These are phyloP conservation scores for Ctena decussata DNA, from an alignment of 2,888 invertebrate genomes.

Conservation along the genomic window DNA sequence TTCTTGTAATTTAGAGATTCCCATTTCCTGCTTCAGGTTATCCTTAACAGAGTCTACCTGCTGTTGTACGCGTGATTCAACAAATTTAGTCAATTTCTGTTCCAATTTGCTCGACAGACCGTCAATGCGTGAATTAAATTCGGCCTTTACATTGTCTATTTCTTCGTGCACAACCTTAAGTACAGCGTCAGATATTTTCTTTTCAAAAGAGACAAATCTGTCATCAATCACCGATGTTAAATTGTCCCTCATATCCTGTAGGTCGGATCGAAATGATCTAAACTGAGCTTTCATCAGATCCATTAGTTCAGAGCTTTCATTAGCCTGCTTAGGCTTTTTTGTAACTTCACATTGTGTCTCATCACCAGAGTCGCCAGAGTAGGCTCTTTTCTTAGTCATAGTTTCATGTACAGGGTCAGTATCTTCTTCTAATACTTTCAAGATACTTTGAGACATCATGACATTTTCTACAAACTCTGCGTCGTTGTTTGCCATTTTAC, in stretches of 20 bases:
- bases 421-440: not conserved
- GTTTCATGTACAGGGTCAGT: not conserved
- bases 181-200: not conserved
- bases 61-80: not conserved
- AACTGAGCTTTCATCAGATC: not conserved
- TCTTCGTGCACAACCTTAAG: not conserved
- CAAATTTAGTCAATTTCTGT: not conserved
- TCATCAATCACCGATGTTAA: not conserved
- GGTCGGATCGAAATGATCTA: not conserved
- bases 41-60: not conserved
- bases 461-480: not conserved
- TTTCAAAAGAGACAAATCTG: not conserved
- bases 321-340: no score
- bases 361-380: not conserved
- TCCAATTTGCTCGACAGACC: not conserved
- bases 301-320: not conserved
- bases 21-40: not conserved
- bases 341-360: not conserved
- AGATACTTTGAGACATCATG: not conserved
- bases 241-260: not conserved
- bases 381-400: not conserved
- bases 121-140: not conserved
- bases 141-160: not conserved
- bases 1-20: not conserved
- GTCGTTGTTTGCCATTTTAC: not conserved